A percentile compares a stretch with the other conserved stretches of the same genome.
phyloP scores from a whole-genome alignment of 2,797 vertebrate genomes.

The Melopsittacus undulatus region DNA sequence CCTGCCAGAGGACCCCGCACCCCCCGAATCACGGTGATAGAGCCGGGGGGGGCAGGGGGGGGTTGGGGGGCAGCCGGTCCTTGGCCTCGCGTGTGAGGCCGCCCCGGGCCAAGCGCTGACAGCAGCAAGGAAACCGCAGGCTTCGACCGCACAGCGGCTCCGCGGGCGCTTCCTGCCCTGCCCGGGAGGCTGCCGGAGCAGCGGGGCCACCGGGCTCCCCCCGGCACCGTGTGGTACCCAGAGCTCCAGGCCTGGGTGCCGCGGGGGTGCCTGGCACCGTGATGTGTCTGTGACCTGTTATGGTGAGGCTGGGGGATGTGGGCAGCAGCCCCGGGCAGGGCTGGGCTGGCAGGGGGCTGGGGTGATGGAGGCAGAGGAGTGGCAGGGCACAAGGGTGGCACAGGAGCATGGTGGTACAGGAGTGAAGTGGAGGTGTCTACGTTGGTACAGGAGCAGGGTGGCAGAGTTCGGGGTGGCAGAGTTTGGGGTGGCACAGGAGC shows the following conservation, averaged over 20 bases:
- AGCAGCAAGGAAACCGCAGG: conserved; percentile 65
- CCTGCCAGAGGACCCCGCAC: background rate
- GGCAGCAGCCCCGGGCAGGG: background rate
- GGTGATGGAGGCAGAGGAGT: background rate
- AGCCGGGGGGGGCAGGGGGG: too few relatives aligned
- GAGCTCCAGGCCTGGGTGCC: background rate
- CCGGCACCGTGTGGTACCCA: background rate
- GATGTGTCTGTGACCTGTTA: accelerated
- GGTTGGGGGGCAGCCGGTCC: background rate
- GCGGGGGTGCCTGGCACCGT: accelerated
- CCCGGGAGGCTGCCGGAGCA: background rate
- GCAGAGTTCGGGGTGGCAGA: too few relatives aligned
- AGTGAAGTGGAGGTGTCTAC: background rate
- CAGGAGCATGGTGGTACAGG: background rate
- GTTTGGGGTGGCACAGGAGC: background rate
- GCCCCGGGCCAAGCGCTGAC: background rate
- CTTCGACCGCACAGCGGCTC: conserved; percentile 58
- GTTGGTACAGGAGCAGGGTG: background rate
- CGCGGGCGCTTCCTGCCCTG: conserved; percentile 60
- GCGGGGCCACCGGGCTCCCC: background rate
- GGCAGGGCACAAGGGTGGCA: background rate
- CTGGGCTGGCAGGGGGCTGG: background rate
- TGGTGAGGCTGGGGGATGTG: accelerated
- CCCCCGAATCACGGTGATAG: accelerated
- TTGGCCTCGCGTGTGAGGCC: conserved; percentile 35